Conservation (phyloP, 2,888 invertebrate species). For the Eucera pruinosa region DNA sequence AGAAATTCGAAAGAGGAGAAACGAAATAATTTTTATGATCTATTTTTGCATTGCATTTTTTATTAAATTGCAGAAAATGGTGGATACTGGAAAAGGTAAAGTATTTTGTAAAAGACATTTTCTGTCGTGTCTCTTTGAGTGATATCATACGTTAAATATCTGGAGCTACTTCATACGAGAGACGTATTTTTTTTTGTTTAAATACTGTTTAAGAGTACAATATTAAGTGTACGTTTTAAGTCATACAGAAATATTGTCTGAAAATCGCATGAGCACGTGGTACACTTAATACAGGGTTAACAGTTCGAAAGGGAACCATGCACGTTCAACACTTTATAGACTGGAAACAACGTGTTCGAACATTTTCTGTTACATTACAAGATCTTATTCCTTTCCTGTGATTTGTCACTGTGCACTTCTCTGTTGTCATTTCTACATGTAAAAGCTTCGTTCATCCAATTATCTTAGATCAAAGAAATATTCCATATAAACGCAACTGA, state of each 20-base stretch:
- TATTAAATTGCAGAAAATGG: not conserved
- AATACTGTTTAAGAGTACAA: not conserved
- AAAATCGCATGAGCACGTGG: conserved; percentile 24
- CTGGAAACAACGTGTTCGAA: conserved; percentile 29
- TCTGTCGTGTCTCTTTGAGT: conserved; percentile 18
- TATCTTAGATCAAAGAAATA: not conserved
- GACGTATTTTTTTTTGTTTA: not conserved
- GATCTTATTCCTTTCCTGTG: not conserved
- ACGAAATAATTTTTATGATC: too few relatives aligned
- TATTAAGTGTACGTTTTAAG: not conserved
- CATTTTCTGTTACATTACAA: not conserved
- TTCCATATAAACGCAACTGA: too few relatives aligned
- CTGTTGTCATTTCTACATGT: not conserved
- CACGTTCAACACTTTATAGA: conserved; percentile 25
- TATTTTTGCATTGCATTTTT: too few relatives aligned
- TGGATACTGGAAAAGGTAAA: conserved; percentile 7
- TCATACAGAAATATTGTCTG: conserved; percentile 2
- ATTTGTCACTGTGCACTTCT: conserved; percentile 3
- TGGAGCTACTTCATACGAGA: not conserved
- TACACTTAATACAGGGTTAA: conserved; percentile 7
- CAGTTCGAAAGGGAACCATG: not conserved
- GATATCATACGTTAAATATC: not conserved
- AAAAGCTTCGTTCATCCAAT: conserved; percentile 10
- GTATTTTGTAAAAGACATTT: conserved; percentile 10
- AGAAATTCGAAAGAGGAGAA: too few relatives aligned